Conservation (phyloP, 2,888 invertebrate genomes). For the Rhopalosiphum nymphaeae region DNA sequence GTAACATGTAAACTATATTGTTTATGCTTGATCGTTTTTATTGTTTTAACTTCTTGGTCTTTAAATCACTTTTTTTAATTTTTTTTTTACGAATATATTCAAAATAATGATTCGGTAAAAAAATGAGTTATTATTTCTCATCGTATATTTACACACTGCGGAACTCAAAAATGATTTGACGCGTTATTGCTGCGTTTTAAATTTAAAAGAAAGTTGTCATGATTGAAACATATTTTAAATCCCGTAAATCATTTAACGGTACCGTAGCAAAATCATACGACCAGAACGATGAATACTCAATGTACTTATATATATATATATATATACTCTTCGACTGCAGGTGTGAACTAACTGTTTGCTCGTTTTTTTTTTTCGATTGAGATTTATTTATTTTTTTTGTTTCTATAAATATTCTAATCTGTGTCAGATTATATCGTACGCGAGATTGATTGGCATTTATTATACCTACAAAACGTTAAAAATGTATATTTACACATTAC, state of each 20-base stretch:
- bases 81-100: background rate
- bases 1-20: background rate
- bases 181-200: background rate
- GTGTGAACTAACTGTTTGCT: constrained; percentile 39
- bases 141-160: background rate
- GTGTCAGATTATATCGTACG: background rate
- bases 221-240: constrained; percentile 48
- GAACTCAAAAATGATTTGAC: background rate
- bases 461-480: background rate
- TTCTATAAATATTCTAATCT: constrained; percentile 31
- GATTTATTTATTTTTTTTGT: constrained; percentile 24
- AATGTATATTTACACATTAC: background rate
- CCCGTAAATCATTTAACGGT: constrained; percentile 54
- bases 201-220: constrained; percentile 35
- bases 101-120: background rate
- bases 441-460: background rate
- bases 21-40: background rate
- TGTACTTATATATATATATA: background rate
- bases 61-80: background rate
- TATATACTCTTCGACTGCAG: background rate
- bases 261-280: constrained; percentile 39
- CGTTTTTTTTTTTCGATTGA: background rate
- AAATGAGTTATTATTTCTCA: background rate
- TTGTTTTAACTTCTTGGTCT: background rate
- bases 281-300: constrained; percentile 42